Base-by-base conservation (phyloP, 1,140 invertebrate species). In the Ooceraea biroi region DNA sequence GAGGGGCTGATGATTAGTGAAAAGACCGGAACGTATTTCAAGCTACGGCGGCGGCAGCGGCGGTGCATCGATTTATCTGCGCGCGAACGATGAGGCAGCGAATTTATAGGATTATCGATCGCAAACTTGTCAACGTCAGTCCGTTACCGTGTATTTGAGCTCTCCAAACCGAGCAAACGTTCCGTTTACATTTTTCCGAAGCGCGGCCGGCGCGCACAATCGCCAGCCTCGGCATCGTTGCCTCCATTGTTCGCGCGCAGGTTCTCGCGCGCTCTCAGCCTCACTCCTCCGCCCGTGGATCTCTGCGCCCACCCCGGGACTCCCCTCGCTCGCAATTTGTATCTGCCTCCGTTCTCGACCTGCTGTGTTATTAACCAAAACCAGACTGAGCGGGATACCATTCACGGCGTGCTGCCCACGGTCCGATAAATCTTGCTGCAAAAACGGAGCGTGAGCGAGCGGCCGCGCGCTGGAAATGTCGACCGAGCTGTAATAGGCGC, bases 321-420 rank as follows among this genome's bases (percentile, higher is more conserved):
- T 41, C 30, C 36, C 36, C 36, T 36, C 27, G 58, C 41, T 78
- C 63, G 76, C 76, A 78, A 78, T 78, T 78, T 78, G 76, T 78
- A 78, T 69, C 76, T 78, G 76, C 76, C 25, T 48, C 50, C 73
- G 60, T 76, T 36, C 58, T 48, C 76, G 76, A 78, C 63, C 57
- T 65, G 76, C 76, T 57, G 48, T 78, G 76, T 78, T 78, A 78
- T 78, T 78, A 78, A 78, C 76, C 76, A 69, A 78, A 78, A 78
- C n/a, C 63, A 55, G 76, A 66, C 74, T 30, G 68, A 27, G 63
- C 63, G 63, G 68, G 63, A 78, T 55, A 78, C 74, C 36, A 55
- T 76, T 44, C 58, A 76, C 27, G 19, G 22, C 4, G 61, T 7
- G 36, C 30, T 68, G 63, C 63, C 63, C 36, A 19, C 46, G n/a